Conservation (phyloP, 2,888 invertebrate genomes). For the Masnerella sp. region DNA sequence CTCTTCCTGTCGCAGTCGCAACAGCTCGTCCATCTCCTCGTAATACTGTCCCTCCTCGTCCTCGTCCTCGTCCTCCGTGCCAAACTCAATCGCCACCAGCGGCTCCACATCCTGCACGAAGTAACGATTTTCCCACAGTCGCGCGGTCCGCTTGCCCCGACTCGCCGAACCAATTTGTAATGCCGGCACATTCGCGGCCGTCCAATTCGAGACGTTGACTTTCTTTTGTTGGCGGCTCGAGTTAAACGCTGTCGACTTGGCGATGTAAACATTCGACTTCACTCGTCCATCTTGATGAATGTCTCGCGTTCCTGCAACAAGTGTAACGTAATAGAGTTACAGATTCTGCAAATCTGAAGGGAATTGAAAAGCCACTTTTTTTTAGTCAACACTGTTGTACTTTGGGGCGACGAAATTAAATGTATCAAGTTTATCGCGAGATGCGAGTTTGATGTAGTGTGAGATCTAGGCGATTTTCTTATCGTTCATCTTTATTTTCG, state of each 20-base stretch:
- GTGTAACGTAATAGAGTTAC: slow-evolving; percentile 15
- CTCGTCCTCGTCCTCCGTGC: slow-evolving; percentile 62
- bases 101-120: slow-evolving; percentile 25
- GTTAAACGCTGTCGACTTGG: slow-evolving; percentile 56
- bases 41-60: slow-evolving; percentile 63
- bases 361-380: not conserved
- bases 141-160: slow-evolving; percentile 59
- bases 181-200: slow-evolving; percentile 65
- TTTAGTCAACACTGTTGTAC: too few relatives aligned
- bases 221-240: slow-evolving; percentile 57
- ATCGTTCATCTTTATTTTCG: too few relatives aligned
- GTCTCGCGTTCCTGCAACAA: slow-evolving; percentile 35
- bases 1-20: slow-evolving; percentile 65
- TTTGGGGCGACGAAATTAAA: too few relatives aligned
- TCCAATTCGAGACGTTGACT: slow-evolving; percentile 28
- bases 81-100: slow-evolving; percentile 34
- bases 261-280: slow-evolving; percentile 15
- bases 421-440: too few relatives aligned
- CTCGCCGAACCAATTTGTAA: slow-evolving; percentile 71
- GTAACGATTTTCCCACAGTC: slow-evolving; percentile 32
- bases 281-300: slow-evolving; percentile 26
- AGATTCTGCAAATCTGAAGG: slow-evolving; percentile 1
- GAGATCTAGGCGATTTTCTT: too few relatives aligned
- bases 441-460: too few relatives aligned
- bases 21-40: slow-evolving; percentile 70